Conservation (phyloP, 2,888 invertebrate genomes). For the Adelphocoris suturalis region DNA sequence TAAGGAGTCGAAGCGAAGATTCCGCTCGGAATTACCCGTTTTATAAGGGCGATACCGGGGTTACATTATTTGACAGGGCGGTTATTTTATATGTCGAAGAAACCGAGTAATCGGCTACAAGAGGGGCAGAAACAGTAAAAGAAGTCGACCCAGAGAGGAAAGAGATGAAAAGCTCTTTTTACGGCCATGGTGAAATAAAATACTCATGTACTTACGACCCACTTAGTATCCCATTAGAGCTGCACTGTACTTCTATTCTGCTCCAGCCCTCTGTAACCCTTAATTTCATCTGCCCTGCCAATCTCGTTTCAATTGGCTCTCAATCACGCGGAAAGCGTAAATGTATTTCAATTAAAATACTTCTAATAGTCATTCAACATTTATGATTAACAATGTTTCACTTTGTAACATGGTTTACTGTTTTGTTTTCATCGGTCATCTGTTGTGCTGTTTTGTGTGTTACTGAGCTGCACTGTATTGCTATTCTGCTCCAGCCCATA, state of each 20-base stretch:
- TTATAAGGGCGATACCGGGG: neutral
- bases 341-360: too few species aligned
- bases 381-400: too few species aligned
- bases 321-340: too few species aligned
- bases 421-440: too few species aligned
- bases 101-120: neutral
- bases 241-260: neutral
- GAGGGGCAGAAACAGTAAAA: neutral
- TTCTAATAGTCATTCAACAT: too few species aligned
- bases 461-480: too few species aligned
- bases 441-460: too few species aligned
- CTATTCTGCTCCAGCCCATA: too few species aligned
- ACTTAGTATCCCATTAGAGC: constrained; percentile 30
- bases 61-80: neutral
- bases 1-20: neutral
- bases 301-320: too few species aligned
- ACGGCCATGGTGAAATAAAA: constrained; percentile 39
- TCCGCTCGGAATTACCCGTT: neutral
- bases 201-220: constrained; percentile 40
- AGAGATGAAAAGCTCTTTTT: constrained; percentile 50
- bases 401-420: too few species aligned
- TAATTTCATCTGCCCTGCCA: too few species aligned
- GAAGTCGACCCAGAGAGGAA: constrained; percentile 18
- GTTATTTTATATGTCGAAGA: neutral
- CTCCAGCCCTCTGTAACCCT: neutral